Evolutionary conservation across 2,888 invertebrate species (phyloP), one percentile per base, ranked within the genome.

Genomic region (Dynastes grantii): DNA sequence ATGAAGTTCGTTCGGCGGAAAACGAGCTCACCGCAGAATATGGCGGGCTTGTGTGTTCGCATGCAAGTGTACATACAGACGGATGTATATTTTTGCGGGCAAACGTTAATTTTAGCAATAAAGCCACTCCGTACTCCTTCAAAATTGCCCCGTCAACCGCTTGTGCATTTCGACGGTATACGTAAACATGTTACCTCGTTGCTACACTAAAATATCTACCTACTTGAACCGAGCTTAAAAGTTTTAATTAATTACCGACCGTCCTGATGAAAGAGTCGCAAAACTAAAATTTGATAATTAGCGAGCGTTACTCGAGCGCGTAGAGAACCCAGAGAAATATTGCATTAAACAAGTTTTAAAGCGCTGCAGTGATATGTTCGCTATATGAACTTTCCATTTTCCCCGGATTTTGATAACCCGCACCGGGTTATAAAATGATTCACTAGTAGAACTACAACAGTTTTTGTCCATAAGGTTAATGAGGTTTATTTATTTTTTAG

Each of bases 251-350:
- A 73, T 73, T 73, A 58, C 73, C 40, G 37, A 37, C 32, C 55
- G 58, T 32, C 22, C 73, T 73, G 58, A 73, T 58, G 73, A 73
- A 73, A 73, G 73, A 73, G 58, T 55, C 58, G 73, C 73, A 58
- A 73, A 73, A 73, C 73, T 73, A 73, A 58, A 68, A 71, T 71
- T 71, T 55, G 32, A 55, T 71, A 71, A 71, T 71, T 71, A 71
- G 37, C 55, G 22, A 22, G 37, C 71, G 55, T 37, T 71, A 71
- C 13, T 71, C 40, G 13, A 13, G 49, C 37, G 53, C 5, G 32
- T 37, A 58, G n/a, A 22, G 22, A 16, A 16, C 32, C 13, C 40
- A 40, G 27, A 40, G 22, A 73, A 37, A 58, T 73, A 58, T 58
- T 58, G 55, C 40, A 40, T 58, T 73, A 32, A 55, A 71, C 40